Percentiles rank a stretch among this genome's conserved stretches.
Evolutionary conservation across 2,797 vertebrate species (phyloP).

Genomic region (Mormyrops boulengeri): DNA sequence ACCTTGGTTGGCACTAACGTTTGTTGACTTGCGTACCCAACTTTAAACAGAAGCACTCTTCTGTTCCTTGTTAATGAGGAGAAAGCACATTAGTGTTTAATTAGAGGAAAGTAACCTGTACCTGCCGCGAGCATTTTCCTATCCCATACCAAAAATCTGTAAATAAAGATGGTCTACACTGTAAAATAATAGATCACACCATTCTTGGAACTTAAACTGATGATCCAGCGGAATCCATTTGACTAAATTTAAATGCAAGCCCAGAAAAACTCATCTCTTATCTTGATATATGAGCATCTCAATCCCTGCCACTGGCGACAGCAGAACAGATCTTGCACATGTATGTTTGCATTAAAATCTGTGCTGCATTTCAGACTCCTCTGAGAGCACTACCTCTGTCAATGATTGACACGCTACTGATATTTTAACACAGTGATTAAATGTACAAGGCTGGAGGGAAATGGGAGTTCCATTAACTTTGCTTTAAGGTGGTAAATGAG

Average conservation of each 20-base stretch:
- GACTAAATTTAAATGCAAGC: slow-evolving; percentile 28
- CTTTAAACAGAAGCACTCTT: background rate
- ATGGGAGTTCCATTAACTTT: background rate
- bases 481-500: background rate
- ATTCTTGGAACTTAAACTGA: slow-evolving; percentile 30
- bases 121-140: background rate
- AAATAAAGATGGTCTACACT: slow-evolving; percentile 38
- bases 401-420: slow-evolving; percentile 22
- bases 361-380: background rate
- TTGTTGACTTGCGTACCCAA: background rate
- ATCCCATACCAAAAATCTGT: slow-evolving; percentile 30
- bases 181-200: slow-evolving; percentile 48
- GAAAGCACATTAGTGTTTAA: background rate
- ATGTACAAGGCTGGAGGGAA: slow-evolving; percentile 20
- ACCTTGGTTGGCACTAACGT: background rate
- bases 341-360: background rate
- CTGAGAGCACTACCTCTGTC: background rate
- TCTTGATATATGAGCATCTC: background rate
- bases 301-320: background rate
- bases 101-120: background rate
- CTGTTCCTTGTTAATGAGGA: background rate
- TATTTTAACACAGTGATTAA: background rate
- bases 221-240: slow-evolving; percentile 30
- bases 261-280: background rate
- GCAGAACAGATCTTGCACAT: background rate